Evolutionary conservation across 2,113 vertebrate genomes (phyloP).

Genomic region (Scomber scombrus): DNA sequence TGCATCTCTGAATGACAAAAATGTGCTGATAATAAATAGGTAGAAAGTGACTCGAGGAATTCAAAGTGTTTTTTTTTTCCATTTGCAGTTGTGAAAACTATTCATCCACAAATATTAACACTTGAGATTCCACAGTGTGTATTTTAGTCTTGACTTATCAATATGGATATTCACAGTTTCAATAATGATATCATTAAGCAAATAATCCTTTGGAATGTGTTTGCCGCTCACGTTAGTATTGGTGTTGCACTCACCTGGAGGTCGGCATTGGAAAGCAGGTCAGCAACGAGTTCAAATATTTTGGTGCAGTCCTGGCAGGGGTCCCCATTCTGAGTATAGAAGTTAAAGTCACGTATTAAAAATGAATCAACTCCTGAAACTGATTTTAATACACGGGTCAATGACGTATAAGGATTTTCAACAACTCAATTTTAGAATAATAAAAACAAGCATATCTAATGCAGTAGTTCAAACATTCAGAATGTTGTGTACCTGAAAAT

Average conservation of each 20-base stretch:
- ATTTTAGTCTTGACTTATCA: conserved; percentile 14
- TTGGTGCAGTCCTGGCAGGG: conserved; percentile 82
- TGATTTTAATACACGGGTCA: too few relatives aligned
- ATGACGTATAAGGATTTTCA: too few relatives aligned
- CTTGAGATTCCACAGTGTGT: background rate
- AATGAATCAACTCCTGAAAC: background rate
- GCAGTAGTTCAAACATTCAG: too few relatives aligned
- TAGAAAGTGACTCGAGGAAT: background rate
- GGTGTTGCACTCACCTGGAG: conserved; percentile 74
- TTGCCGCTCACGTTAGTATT: background rate
- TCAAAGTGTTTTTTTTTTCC: background rate
- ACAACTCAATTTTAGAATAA: too few relatives aligned
- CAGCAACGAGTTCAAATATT: conserved; percentile 78
- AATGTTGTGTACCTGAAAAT: too few relatives aligned
- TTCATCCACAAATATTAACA: background rate
- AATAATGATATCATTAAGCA: conserved; percentile 44
- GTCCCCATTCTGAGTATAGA: conserved; percentile 71
- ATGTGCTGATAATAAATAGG: conserved; percentile 47
- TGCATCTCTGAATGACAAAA: conserved; percentile 34
- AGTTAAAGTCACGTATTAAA: background rate
- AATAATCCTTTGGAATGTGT: conserved; percentile 45
- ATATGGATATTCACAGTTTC: background rate
- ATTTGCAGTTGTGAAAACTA: background rate
- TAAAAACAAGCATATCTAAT: too few relatives aligned
- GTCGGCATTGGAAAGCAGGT: conserved; percentile 77